Evolutionary conservation across 1,140 invertebrate species (phyloP).

Genomic region (Aphaenogaster floridana): DNA sequence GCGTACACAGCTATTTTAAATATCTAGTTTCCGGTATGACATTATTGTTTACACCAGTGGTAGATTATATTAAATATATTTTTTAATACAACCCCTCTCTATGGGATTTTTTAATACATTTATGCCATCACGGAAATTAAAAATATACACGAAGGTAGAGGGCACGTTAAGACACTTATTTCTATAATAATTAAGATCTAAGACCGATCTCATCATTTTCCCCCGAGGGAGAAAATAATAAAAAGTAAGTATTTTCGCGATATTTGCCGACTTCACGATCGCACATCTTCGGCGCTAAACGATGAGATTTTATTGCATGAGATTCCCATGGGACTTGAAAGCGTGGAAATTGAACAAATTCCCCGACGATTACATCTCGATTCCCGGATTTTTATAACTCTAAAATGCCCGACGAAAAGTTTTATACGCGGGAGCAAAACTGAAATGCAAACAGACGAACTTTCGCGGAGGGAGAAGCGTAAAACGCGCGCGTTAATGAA

Average conservation of each 20-base stretch:
- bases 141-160: background rate
- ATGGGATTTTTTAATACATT: background rate
- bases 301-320: slow-evolving; percentile 30
- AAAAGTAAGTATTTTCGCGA: slow-evolving; percentile 28
- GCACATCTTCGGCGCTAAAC: background rate
- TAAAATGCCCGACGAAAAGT: background rate
- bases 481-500: slow-evolving; percentile 4
- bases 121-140: background rate
- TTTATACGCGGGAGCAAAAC: background rate
- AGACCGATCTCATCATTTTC: background rate
- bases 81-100: background rate
- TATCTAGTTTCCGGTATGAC: background rate
- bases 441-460: slow-evolving; percentile 35
- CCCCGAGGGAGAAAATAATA: background rate
- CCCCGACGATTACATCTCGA: slow-evolving; percentile 1
- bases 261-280: slow-evolving; percentile 10
- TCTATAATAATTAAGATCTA: background rate
- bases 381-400: slow-evolving; percentile 37
- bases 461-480: background rate
- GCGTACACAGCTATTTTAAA: slow-evolving; percentile 13
- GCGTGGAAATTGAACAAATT: slow-evolving; percentile 19
- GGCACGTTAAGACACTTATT: background rate
- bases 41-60: background rate
- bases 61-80: slow-evolving; percentile 17
- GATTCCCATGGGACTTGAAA: slow-evolving; percentile 4